These are phyloP conservation scores for Mus musculus DNA, from an alignment of 2,113 vertebrate genomes.

Conservation along the genomic window DNA sequence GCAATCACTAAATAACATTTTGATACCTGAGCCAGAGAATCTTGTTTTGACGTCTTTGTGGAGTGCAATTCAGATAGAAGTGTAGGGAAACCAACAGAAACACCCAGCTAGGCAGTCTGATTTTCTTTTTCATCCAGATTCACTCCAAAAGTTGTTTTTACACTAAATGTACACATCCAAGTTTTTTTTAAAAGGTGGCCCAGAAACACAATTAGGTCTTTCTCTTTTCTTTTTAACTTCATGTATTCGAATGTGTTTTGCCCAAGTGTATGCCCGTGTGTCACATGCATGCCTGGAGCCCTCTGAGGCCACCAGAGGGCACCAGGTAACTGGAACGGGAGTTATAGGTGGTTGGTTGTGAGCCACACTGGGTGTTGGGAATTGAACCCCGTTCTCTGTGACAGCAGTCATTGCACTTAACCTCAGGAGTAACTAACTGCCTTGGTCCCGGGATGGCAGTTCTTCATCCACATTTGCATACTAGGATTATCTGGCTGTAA, in stretches of 20 bases:
- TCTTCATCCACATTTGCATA: background rate
- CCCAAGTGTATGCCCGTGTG: background rate
- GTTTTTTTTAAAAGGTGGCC: constrained; percentile 20
- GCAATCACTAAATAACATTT: background rate
- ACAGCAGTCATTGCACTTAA: background rate
- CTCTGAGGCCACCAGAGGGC: background rate
- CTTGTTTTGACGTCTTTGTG: background rate
- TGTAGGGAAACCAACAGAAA: background rate
- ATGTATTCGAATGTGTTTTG: background rate
- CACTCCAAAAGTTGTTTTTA: background rate
- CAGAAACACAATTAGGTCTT: background rate
- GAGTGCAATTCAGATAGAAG: background rate
- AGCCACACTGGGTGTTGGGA: background rate
- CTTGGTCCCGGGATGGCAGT: background rate
- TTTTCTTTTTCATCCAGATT: background rate
- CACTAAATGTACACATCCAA: background rate
- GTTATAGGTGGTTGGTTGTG: background rate
- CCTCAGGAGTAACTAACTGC: background rate
- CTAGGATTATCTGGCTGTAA: background rate
- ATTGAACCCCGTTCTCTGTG: background rate
- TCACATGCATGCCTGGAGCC: background rate
- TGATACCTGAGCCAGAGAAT: background rate
- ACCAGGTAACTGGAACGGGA: background rate
- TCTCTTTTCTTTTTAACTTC: background rate
- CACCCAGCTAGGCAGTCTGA: background rate